Conservation (phyloP, 2,888 invertebrate species). For the Eubasilissa splendida region DNA sequence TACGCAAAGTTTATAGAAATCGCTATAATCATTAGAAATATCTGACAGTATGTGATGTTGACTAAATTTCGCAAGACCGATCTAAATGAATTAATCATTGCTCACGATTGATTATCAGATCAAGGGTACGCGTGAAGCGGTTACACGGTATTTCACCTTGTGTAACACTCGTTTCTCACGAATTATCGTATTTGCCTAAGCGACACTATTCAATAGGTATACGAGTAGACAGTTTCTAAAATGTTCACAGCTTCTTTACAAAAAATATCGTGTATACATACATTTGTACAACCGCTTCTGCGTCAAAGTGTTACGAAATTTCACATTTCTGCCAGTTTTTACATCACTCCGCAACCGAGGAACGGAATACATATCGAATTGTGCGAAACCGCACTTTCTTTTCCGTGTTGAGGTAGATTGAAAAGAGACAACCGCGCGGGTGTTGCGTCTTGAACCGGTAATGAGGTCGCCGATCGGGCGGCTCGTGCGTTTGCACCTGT, state of each 20-base stretch:
- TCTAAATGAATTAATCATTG: not conserved
- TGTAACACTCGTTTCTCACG: constrained; percentile 13
- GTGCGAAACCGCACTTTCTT: not conserved
- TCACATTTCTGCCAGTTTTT: constrained; percentile 41
- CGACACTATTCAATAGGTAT: not conserved
- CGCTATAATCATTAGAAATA: no score
- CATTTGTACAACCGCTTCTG: constrained; percentile 36
- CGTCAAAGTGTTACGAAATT: constrained; percentile 39
- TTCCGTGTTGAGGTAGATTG: not conserved
- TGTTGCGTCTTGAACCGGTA: constrained; percentile 13
- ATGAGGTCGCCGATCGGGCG: constrained; percentile 4
- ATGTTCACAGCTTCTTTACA: constrained; percentile 1
- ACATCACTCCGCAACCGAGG: not conserved
- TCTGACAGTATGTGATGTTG: not conserved
- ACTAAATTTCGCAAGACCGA: not conserved
- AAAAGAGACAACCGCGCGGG: not conserved
- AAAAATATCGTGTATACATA: constrained; percentile 4
- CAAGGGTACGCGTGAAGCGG: not conserved
- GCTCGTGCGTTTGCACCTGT: constrained; percentile 21
- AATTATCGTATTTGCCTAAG: constrained; percentile 2
- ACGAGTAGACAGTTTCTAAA: constrained; percentile 20
- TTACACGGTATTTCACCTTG: constrained; percentile 27
- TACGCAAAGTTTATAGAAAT: no score
- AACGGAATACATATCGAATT: constrained; percentile 5
- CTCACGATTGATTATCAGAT: not conserved